phyloP scores from a whole-genome alignment of 92 coral and sea anemone genomes.

The Bergia puertoricense region DNA sequence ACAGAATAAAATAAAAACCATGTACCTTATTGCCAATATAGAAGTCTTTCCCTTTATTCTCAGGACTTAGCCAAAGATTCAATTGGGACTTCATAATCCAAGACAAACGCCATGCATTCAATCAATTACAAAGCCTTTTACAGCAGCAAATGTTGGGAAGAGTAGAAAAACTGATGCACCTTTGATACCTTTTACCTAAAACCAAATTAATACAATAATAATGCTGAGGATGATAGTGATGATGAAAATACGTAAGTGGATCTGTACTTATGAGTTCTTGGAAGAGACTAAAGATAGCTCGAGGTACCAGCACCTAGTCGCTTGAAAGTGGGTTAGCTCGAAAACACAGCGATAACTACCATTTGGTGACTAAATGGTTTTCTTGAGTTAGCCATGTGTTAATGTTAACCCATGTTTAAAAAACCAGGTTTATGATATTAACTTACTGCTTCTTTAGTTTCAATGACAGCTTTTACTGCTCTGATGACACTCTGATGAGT shows the following conservation, averaged over 20 bases:
- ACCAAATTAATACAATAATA: not conserved
- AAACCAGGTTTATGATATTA: no score
- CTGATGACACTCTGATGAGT: constrained; percentile 25
- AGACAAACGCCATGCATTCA: constrained; percentile 69
- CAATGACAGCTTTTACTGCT: not conserved
- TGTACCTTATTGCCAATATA: constrained; percentile 63
- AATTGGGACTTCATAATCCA: constrained; percentile 54
- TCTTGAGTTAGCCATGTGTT: no score
- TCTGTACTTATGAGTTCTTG: not conserved
- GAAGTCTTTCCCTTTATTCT: constrained; percentile 44
- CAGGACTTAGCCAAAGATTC: constrained; percentile 51
- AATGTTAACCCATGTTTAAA: no score
- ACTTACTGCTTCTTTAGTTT: constrained; percentile 8
- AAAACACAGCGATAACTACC: no score
- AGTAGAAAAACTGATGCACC: constrained; percentile 64
- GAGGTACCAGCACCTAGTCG: no score
- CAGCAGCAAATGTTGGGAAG: constrained; percentile 53
- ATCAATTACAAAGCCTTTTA: constrained; percentile 61
- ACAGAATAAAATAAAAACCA: not conserved
- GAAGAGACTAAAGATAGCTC: no score
- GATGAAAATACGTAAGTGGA: not conserved
- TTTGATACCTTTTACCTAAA: constrained; percentile 65
- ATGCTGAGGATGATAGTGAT: not conserved
- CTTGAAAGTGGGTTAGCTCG: no score
- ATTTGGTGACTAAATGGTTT: no score